Evolutionary conservation across 2,888 invertebrate genomes (phyloP).

Genomic region (Scelioninae gen. 2): DNA sequence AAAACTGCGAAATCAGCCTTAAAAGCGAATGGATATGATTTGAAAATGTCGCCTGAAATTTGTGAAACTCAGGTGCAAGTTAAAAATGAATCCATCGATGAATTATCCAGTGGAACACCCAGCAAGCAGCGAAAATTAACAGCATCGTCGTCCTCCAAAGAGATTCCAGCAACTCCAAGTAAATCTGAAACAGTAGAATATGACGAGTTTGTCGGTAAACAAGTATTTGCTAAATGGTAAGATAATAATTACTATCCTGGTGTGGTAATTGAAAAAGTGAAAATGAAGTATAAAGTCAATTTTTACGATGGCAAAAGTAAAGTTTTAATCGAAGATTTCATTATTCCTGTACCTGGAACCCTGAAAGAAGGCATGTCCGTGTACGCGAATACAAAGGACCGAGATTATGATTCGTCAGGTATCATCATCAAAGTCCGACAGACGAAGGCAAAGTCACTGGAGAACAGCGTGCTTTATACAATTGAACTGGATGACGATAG

Average conservation of each 20-base stretch:
- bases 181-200: slow-evolving; percentile 6
- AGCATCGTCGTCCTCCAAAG: background rate
- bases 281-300: slow-evolving; percentile 80
- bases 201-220: slow-evolving; percentile 68
- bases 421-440: slow-evolving; percentile 64
- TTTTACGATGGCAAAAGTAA: slow-evolving; percentile 81
- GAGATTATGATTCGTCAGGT: slow-evolving; percentile 67
- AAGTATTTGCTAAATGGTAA: slow-evolving; percentile 82
- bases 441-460: slow-evolving; percentile 31
- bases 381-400: slow-evolving; percentile 65
- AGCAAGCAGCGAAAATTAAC: slow-evolving; percentile 44
- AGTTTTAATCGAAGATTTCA: slow-evolving; percentile 79
- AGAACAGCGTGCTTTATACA: slow-evolving; percentile 63
- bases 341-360: slow-evolving; percentile 74
- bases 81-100: slow-evolving; percentile 14
- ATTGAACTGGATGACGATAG: slow-evolving; percentile 69
- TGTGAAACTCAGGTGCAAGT: background rate
- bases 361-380: slow-evolving; percentile 68
- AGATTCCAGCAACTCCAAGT: slow-evolving; percentile 10
- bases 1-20: slow-evolving; percentile 45
- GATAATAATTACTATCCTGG: slow-evolving; percentile 83
- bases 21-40: slow-evolving; percentile 34
- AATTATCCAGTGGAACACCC: slow-evolving; percentile 27
- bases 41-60: slow-evolving; percentile 19
- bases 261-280: slow-evolving; percentile 77